Evolutionary conservation across 2,888 invertebrate species (phyloP).

Genomic region (Chrysina gloriosa): DNA sequence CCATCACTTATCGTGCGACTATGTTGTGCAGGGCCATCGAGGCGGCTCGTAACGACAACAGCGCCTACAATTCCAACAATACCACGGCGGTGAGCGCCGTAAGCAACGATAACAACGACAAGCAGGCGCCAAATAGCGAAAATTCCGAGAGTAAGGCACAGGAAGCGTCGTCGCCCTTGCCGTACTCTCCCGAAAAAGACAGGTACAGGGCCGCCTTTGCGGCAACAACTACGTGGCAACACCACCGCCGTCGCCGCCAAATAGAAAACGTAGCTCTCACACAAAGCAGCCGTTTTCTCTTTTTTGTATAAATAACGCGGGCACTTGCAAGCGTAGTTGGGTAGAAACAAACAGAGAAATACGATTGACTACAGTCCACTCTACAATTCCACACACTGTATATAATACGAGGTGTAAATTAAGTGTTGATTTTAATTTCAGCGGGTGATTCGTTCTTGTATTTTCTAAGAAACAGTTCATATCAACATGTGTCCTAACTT

Average conservation of each 20-base stretch:
- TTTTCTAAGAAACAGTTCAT: too few species aligned
- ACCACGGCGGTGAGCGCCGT: slow-evolving; percentile 22
- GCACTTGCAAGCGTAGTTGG: slow-evolving; percentile 20
- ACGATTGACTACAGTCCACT: too few species aligned
- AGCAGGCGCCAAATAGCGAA: slow-evolving; percentile 52
- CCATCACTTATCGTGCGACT: background rate
- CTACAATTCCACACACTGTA: too few species aligned
- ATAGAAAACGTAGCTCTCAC: slow-evolving; percentile 24
- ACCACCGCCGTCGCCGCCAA: background rate
- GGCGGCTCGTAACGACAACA: slow-evolving; percentile 46
- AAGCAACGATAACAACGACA: slow-evolving; percentile 53
- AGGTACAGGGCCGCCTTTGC: slow-evolving; percentile 53
- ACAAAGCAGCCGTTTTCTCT: slow-evolving; percentile 7
- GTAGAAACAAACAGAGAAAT: background rate
- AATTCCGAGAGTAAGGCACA: slow-evolving; percentile 59
- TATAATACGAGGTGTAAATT: too few species aligned
- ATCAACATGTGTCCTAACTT: too few species aligned
- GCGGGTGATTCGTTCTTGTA: too few species aligned
- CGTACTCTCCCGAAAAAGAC: slow-evolving; percentile 58
- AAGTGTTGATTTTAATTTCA: too few species aligned
- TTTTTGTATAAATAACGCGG: background rate
- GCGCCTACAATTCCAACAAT: slow-evolving; percentile 20
- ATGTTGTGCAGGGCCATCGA: slow-evolving; percentile 51
- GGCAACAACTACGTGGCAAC: background rate
- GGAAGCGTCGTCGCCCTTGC: slow-evolving; percentile 53